Base-by-base conservation (phyloP, 1,140 invertebrate species). In the Cydia pomonella region DNA sequence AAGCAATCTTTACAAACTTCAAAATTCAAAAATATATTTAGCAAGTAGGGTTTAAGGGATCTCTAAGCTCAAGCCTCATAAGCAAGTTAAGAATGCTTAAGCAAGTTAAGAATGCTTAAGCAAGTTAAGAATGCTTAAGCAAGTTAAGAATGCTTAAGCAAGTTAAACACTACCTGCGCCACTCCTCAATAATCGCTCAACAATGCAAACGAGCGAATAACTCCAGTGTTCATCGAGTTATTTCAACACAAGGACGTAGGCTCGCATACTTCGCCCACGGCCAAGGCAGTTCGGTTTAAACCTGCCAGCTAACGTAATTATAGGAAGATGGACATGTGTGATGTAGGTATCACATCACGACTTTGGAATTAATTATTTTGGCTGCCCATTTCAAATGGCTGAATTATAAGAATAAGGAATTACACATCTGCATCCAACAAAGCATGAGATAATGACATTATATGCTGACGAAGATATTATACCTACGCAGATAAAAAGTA, bases 211-310 rank as follows among this genome's bases (percentile, higher is more conserved):
- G 64, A 69, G 16, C 64, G 64, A 69, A 69, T 69, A 69, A n/a
- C 64, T 69, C 18, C 10, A 33, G 29, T 38, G 29, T 69, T 69
- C 29, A 21, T 69, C 64, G 29, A 69, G 63, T n/a, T 64, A 38
- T 38, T 38, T 38, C 29, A 27, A 69, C 64, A 69, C 64, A 69
- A 69, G 63, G 63, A 66, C 63, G 63, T 38, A 10, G 63, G 62
- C 63, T 69, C 29, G 64, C 64, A 69, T 69, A 69, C 64, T 69
- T 69, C 29, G 64, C 64, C 29, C 64, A 69, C 64, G 64, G 64
- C 12, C 64, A 69, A 69, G 64, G 64, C n/a, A 38, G 29, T 29
- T 38, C 18, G 64, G 64, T 69, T 69, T 2, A 0, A 59, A 59
- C 53, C 53, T 59, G 53, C n/a, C 53, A 53, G 47, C 6, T 18